A percentile compares a stretch with the other conserved stretches of the same genome.
Conservation (phyloP, 2,888 invertebrate species). For the Heliconius hortense region DNA sequence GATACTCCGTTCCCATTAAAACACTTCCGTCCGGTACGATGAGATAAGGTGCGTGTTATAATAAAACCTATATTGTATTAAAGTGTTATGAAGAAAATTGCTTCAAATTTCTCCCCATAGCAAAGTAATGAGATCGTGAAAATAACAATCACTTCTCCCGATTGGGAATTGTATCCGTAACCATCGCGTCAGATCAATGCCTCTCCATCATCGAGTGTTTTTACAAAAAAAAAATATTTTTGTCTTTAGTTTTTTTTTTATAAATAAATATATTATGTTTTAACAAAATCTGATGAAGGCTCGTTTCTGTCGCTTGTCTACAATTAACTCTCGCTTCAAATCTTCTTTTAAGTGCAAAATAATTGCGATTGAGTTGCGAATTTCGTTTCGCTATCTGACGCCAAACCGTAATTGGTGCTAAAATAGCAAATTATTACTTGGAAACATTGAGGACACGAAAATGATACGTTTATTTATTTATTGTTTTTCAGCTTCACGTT, state of each 20-base stretch:
- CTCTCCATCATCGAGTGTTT: no score
- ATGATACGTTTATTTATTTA: slow-evolving; percentile 31
- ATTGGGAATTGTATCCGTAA: no score
- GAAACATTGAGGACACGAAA: slow-evolving; percentile 48
- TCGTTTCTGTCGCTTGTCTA: slow-evolving; percentile 48
- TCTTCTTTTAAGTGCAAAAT: slow-evolving; percentile 71
- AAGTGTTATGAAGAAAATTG: no score
- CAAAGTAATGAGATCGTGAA: no score
- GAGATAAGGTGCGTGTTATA: no score
- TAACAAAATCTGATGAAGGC: not conserved
- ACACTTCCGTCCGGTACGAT: no score
- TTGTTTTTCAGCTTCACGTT: not conserved
- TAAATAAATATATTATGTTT: not conserved
- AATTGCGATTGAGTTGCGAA: slow-evolving; percentile 74
- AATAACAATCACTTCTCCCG: no score
- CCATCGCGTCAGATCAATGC: no score
- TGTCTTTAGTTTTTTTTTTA: not conserved
- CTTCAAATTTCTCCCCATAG: no score
- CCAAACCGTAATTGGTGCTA: slow-evolving; percentile 68
- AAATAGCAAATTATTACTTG: slow-evolving; percentile 62
- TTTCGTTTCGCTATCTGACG: slow-evolving; percentile 68
- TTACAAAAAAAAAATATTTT: no score
- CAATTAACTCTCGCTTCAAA: slow-evolving; percentile 67
- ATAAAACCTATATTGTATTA: no score
- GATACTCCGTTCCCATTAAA: no score